These are phyloP conservation scores for Theodoxus fluviatilis DNA, from an alignment of 2,888 invertebrate genomes.

Conservation along the genomic window DNA sequence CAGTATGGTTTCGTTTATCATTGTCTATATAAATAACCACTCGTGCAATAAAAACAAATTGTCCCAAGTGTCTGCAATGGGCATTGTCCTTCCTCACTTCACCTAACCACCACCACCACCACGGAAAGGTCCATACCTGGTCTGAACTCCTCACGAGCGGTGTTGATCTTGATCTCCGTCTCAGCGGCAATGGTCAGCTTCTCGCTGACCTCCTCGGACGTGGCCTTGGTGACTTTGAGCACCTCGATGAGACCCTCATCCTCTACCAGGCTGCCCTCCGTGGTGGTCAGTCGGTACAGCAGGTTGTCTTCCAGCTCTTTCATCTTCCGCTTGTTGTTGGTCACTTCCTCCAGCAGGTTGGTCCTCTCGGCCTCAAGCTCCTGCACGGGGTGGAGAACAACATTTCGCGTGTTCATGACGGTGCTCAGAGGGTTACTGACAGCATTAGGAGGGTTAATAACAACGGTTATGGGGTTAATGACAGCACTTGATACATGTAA, in stretches of 20 bases:
- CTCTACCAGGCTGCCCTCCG: slow-evolving; percentile 91
- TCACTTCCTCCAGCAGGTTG: slow-evolving; percentile 90
- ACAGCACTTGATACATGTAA: too few relatives aligned
- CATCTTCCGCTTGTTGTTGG: slow-evolving; percentile 95
- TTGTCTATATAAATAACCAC: too few relatives aligned
- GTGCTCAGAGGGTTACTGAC: too few relatives aligned
- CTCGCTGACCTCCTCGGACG: slow-evolving; percentile 90
- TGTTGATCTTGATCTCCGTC: slow-evolving; percentile 91
- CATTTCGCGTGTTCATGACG: background rate
- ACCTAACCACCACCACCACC: too few relatives aligned
- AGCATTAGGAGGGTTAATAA: too few relatives aligned
- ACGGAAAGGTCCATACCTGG: slow-evolving; percentile 72
- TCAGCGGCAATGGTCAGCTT: slow-evolving; percentile 90
- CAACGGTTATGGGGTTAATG: too few relatives aligned
- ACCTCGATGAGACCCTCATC: slow-evolving; percentile 88
- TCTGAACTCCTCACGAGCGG: slow-evolving; percentile 92
- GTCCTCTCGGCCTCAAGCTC: slow-evolving; percentile 94
- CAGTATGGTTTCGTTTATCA: too few relatives aligned
- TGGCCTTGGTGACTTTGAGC: slow-evolving; percentile 59
- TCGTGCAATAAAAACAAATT: too few relatives aligned
- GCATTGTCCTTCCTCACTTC: too few relatives aligned
- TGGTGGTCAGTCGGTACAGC: slow-evolving; percentile 87
- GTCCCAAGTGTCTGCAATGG: too few relatives aligned
- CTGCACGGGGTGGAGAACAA: slow-evolving; percentile 43
- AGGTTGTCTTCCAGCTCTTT: slow-evolving; percentile 93